Percentiles rank a stretch among this genome's conserved stretches.
Conservation (phyloP, 1,140 invertebrate genomes). For the Calycopis cecrops region DNA sequence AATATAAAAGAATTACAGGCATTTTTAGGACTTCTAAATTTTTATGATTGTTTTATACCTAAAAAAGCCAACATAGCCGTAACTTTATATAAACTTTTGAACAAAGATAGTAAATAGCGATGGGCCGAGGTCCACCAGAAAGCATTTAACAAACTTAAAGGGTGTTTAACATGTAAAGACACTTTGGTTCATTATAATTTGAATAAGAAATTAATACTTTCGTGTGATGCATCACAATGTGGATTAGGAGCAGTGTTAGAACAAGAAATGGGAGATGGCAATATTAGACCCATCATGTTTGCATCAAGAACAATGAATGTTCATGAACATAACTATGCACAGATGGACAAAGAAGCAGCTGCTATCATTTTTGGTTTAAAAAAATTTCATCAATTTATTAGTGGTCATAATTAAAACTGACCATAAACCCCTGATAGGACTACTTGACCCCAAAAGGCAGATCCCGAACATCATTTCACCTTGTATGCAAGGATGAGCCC, state of each 20-base stretch:
- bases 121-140: constrained; percentile 37
- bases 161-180: constrained; percentile 40
- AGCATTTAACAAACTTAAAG: constrained; percentile 38
- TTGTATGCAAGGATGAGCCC: constrained; percentile 32
- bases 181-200: constrained; percentile 37
- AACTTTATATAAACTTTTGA: constrained; percentile 22
- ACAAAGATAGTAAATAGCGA: constrained; percentile 26
- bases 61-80: constrained; percentile 33
- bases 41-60: constrained; percentile 48
- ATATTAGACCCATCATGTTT: constrained; percentile 62
- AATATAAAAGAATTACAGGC: too few relatives aligned
- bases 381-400: constrained; percentile 58
- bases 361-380: constrained; percentile 60
- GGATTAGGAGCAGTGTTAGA: constrained; percentile 62
- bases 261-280: constrained; percentile 34
- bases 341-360: constrained; percentile 57
- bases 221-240: constrained; percentile 62
- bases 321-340: constrained; percentile 32
- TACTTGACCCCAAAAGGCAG: constrained; percentile 50
- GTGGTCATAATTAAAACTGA: constrained; percentile 41
- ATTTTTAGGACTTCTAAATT: constrained; percentile 53
- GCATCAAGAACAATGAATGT: constrained; percentile 42
- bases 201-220: constrained; percentile 31
- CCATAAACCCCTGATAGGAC: constrained; percentile 63
- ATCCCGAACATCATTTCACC: constrained; percentile 43